These are phyloP conservation scores for Neopipo cinnamomea DNA, from an alignment of 2,113 vertebrate genomes.

Conservation along the genomic window DNA sequence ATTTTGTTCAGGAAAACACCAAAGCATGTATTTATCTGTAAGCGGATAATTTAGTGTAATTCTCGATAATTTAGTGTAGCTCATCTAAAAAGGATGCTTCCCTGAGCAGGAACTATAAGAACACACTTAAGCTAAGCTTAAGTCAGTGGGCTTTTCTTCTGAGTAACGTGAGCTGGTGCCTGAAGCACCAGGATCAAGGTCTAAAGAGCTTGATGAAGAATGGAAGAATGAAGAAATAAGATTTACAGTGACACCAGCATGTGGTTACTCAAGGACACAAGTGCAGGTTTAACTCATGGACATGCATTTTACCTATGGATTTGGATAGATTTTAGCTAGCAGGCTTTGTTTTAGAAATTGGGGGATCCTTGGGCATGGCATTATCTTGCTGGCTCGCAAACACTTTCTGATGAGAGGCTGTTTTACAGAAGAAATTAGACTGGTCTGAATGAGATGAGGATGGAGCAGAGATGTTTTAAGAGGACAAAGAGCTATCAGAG, in stretches of 20 bases:
- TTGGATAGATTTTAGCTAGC: not conserved
- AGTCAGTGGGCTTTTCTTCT: not conserved
- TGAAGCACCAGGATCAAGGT: not conserved
- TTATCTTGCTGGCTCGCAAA: not conserved
- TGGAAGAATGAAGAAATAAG: not conserved
- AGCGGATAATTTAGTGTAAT: not conserved
- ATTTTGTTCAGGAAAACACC: not conserved
- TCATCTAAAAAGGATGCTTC: not conserved
- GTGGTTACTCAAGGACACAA: not conserved
- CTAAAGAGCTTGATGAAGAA: not conserved
- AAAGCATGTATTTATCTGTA: not conserved
- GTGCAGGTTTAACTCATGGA: fast-evolving
- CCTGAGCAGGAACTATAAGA: not conserved
- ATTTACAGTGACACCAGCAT: fast-evolving
- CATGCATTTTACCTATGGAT: not conserved
- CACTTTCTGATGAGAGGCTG: not conserved
- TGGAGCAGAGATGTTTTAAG: not conserved
- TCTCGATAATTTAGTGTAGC: not conserved
- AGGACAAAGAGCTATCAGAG: not conserved
- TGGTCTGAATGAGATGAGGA: not conserved
- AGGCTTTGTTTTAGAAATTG: not conserved
- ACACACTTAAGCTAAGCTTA: not conserved
- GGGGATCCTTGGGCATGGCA: fast-evolving
- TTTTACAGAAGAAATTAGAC: not conserved
- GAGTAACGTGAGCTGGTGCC: not conserved